Percentiles rank a stretch among this genome's conserved stretches.
These are phyloP conservation scores for Halictus ligatus DNA, from an alignment of 2,888 invertebrate genomes.

Conservation along the genomic window DNA sequence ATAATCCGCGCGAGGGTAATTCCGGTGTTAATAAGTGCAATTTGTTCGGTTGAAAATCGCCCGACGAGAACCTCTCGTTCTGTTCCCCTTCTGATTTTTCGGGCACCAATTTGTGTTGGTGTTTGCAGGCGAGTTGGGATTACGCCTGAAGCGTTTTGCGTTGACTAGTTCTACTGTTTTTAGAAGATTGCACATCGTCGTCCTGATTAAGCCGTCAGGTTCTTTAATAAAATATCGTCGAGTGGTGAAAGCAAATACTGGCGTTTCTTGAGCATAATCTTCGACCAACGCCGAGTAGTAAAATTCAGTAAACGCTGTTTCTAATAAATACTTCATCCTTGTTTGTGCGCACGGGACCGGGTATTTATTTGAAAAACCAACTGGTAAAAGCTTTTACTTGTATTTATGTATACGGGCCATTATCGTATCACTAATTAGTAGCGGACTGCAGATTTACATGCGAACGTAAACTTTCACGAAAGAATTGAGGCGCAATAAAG, in stretches of 20 bases:
- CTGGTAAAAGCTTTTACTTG: not conserved
- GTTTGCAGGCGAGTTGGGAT: not conserved
- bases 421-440: not conserved
- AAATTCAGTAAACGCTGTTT: not conserved
- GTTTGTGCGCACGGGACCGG: not conserved
- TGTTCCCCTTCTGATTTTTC: not conserved
- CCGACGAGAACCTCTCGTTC: not conserved
- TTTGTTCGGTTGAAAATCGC: not conserved
- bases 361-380: not conserved
- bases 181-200: not conserved
- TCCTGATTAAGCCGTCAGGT: not conserved
- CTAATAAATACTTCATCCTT: not conserved
- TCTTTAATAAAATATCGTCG: not conserved
- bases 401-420: not conserved
- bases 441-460: not conserved
- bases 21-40: constrained; percentile 5
- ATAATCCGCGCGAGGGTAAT: not conserved
- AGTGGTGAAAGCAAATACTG: not conserved
- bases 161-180: not conserved
- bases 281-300: not conserved
- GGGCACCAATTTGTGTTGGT: not conserved
- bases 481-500: not conserved
- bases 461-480: not conserved
- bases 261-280: not conserved
- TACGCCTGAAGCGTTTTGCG: not conserved